Percentiles rank a stretch among this genome's conserved stretches.
phyloP scores from a whole-genome alignment of 2,113 vertebrate species.

The Ailuropoda melanoleuca region DNA sequence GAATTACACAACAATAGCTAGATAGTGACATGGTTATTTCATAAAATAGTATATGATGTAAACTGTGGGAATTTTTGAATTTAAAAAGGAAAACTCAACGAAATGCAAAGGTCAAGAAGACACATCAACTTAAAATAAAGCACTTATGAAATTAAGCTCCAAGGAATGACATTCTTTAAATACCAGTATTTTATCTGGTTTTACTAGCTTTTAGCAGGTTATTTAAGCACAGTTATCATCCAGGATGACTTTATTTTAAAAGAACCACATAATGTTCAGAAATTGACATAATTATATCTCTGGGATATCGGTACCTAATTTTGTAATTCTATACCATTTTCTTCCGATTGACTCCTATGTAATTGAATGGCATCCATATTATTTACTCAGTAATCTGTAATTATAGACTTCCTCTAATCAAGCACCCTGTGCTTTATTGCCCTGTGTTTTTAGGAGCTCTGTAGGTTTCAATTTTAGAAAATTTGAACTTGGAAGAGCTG shows the following conservation, averaged over 20 bases:
- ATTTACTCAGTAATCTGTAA: conserved; percentile 57
- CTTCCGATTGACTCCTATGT: not conserved
- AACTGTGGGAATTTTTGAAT: not conserved
- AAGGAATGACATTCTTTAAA: conserved; percentile 23
- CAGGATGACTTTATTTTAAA: conserved; percentile 47
- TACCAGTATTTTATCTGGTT: conserved; percentile 15
- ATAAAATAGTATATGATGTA: not conserved
- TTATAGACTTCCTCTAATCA: conserved; percentile 50
- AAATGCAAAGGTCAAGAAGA: not conserved
- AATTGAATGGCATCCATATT: conserved; percentile 38
- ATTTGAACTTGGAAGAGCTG: not conserved
- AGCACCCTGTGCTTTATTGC: conserved; percentile 35
- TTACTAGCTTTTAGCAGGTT: not conserved
- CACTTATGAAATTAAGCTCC: conserved; percentile 5
- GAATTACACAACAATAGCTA: not conserved
- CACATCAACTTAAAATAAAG: conserved; percentile 11
- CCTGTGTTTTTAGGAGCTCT: not conserved
- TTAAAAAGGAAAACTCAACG: not conserved
- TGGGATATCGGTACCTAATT: conserved; percentile 33
- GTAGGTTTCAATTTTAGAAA: conserved; percentile 35
- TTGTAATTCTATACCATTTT: conserved; percentile 50
- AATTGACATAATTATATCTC: conserved; percentile 64
- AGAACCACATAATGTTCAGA: conserved; percentile 25
- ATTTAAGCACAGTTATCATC: conserved; percentile 51
- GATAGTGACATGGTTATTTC: not conserved